These are phyloP conservation scores for Baccha elongata DNA, from an alignment of 2,888 invertebrate genomes.

Conservation along the genomic window DNA sequence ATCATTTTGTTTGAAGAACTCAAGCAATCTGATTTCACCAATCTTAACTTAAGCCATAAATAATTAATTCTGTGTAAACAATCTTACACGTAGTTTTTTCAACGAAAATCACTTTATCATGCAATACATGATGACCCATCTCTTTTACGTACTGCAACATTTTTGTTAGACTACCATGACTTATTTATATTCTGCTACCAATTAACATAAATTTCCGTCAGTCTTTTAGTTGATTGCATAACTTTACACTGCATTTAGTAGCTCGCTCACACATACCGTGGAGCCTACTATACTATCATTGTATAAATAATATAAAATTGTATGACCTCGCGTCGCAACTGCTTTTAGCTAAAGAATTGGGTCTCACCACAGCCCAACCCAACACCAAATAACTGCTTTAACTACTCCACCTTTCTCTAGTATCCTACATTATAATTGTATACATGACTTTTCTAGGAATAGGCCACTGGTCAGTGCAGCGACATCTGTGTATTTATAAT, in stretches of 20 bases:
- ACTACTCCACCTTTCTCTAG: not conserved
- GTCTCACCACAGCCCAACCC: slow-evolving; percentile 3
- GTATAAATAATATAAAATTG: slow-evolving; percentile 37
- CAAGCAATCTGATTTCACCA: too few relatives aligned
- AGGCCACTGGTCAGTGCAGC: slow-evolving; percentile 43
- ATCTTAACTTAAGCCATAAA: too few relatives aligned
- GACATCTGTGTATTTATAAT: slow-evolving; percentile 46
- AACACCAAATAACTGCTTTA: not conserved
- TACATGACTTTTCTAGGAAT: slow-evolving; percentile 43
- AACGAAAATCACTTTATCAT: too few relatives aligned
- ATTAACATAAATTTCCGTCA: slow-evolving; percentile 10
- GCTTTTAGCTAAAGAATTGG: slow-evolving; percentile 17
- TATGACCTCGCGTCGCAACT: slow-evolving; percentile 24
- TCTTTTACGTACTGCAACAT: slow-evolving; percentile 17
- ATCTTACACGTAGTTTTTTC: too few relatives aligned
- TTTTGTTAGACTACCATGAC: slow-evolving; percentile 5
- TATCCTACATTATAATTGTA: not conserved
- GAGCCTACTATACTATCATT: slow-evolving; percentile 18
- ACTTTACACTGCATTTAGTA: slow-evolving; percentile 18
- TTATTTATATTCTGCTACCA: slow-evolving; percentile 20
- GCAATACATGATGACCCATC: too few relatives aligned
- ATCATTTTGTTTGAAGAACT: too few relatives aligned
- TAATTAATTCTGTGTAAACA: too few relatives aligned
- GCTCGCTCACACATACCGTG: not conserved
- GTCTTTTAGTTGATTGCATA: slow-evolving; percentile 20